These are phyloP conservation scores for Percopsis transmontana DNA, from an alignment of 2,113 vertebrate species.

Conservation along the genomic window DNA sequence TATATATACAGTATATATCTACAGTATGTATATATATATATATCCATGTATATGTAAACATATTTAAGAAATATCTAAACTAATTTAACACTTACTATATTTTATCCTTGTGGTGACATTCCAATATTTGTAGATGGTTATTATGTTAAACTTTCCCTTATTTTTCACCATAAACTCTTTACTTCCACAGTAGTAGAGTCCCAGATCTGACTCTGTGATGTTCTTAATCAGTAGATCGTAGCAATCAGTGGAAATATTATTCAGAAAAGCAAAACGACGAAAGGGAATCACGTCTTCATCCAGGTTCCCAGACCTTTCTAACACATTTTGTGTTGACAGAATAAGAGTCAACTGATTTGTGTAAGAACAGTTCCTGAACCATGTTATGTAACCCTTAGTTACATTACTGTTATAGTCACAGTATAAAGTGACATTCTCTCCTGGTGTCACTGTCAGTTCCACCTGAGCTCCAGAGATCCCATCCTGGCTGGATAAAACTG, in stretches of 20 bases:
- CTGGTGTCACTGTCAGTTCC: constrained; percentile 21
- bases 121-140: background rate
- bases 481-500: background rate
- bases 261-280: background rate
- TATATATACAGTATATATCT: too few relatives aligned
- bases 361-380: constrained; percentile 51
- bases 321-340: constrained; percentile 9
- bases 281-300: background rate
- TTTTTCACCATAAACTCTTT: fast-evolving
- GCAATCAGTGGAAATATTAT: background rate
- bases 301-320: background rate
- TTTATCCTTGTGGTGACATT: constrained; percentile 18
- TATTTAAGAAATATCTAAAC: too few relatives aligned
- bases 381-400: constrained; percentile 19
- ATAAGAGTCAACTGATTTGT: constrained; percentile 11
- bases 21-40: too few relatives aligned
- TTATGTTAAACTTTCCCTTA: fast-evolving
- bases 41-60: too few relatives aligned
- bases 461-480: constrained; percentile 13
- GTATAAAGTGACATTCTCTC: constrained; percentile 42
- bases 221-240: constrained; percentile 47
- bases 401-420: constrained; percentile 21
- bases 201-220: constrained; percentile 35
- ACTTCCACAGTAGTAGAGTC: constrained; percentile 56
- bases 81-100: constrained; percentile 33